Evolutionary conservation across 2,113 vertebrate species (phyloP).

Genomic region (Meles meles): DNA sequence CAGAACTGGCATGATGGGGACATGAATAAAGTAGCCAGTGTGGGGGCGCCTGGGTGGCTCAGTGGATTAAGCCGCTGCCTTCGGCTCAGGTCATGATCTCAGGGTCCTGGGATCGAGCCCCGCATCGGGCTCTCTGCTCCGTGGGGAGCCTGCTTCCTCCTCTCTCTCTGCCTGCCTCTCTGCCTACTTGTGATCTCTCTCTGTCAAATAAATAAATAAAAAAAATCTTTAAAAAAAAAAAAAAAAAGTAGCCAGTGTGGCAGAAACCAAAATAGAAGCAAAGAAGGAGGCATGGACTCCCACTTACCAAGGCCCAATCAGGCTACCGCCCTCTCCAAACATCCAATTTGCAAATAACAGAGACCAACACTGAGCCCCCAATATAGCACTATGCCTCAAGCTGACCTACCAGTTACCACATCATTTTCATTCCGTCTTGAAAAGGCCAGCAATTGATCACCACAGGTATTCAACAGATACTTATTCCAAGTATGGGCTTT

Average conservation of each 20-base stretch:
- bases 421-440: neutral
- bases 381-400: neutral
- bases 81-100: too few species aligned
- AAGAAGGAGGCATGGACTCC: neutral
- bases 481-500: neutral
- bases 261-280: constrained; percentile 12
- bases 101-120: too few species aligned
- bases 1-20: neutral
- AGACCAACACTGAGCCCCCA: neutral
- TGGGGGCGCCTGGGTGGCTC: too few species aligned
- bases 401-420: neutral
- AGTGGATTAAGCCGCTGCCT: too few species aligned
- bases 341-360: neutral
- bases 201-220: too few species aligned
- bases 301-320: neutral
- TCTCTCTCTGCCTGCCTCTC: too few species aligned
- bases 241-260: neutral
- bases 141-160: too few species aligned
- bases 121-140: too few species aligned
- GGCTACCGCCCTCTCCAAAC: neutral
- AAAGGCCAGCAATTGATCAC: neutral
- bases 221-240: too few species aligned
- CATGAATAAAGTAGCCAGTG: neutral
- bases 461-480: neutral
- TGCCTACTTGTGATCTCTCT: too few species aligned